These are phyloP conservation scores for Crossaster papposus DNA, from an alignment of 53 echinoderm and acorn worm genomes.

Conservation along the genomic window DNA sequence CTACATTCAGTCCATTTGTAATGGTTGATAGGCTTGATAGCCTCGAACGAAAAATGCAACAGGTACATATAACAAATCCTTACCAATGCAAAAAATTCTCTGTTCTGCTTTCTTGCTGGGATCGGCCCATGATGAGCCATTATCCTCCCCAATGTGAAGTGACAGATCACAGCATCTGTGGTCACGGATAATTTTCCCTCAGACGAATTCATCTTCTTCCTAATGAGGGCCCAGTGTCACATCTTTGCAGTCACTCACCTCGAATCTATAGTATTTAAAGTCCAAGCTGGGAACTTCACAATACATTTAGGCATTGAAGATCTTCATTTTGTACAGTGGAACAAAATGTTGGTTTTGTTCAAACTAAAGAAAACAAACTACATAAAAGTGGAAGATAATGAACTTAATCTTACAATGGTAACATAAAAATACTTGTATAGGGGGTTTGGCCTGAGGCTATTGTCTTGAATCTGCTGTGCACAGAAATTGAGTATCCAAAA, in stretches of 20 bases:
- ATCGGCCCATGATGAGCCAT: neutral
- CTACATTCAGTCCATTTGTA: no score
- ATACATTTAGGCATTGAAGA: neutral
- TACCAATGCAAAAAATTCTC: neutral
- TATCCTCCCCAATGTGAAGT: neutral
- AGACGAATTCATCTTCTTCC: neutral
- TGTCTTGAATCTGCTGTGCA: no score
- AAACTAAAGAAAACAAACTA: no score
- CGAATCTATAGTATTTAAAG: neutral
- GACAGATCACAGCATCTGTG: constrained; percentile 4
- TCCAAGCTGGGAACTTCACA: neutral
- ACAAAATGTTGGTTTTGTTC: neutral
- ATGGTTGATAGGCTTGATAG: no score
- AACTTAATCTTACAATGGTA: no score
- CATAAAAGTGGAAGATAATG: no score
- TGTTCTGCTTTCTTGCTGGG: neutral
- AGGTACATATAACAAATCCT: neutral
- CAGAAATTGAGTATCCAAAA: no score
- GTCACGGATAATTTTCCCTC: constrained; percentile 5
- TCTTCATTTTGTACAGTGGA: neutral
- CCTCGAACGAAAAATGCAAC: no score
- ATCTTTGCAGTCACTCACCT: neutral
- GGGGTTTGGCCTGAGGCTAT: no score
- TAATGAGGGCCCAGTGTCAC: constrained; percentile 1
- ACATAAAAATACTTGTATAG: no score